Evolutionary conservation across 2,113 vertebrate genomes (phyloP).

Genomic region (Vidua macroura): DNA sequence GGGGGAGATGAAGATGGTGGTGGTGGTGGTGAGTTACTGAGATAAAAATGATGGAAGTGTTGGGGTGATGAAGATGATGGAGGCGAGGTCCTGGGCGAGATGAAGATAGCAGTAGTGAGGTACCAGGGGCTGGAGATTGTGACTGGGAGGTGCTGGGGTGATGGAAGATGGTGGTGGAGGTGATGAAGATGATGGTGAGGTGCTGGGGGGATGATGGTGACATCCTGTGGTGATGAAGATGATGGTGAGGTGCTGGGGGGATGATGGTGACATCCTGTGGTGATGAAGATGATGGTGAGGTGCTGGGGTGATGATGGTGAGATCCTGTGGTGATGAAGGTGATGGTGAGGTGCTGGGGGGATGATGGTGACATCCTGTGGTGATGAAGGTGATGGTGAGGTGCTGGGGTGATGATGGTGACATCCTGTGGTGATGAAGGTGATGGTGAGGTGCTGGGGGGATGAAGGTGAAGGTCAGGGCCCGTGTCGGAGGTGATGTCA

Average conservation of each 20-base stretch:
- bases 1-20: background rate
- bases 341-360: slow-evolving; percentile 34
- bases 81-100: background rate
- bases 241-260: slow-evolving; percentile 14
- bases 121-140: too few species aligned
- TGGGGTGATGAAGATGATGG: background rate
- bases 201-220: slow-evolving; percentile 67
- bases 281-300: slow-evolving; percentile 56
- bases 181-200: slow-evolving; percentile 56
- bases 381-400: background rate
- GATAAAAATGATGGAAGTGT: accelerated
- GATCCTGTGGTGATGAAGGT: background rate
- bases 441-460: background rate
- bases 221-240: background rate
- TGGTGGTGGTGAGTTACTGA: background rate
- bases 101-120: too few species aligned
- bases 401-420: slow-evolving; percentile 75
- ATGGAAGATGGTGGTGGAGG: background rate
- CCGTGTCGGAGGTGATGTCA: slow-evolving; percentile 81
- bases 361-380: too few species aligned
- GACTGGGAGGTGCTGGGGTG: background rate
- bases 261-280: slow-evolving; percentile 7
- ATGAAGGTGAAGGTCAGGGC: background rate
- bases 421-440: slow-evolving; percentile 67
- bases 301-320: slow-evolving; percentile 68